These are phyloP conservation scores for Girardinus metallicus DNA, from an alignment of 2,797 vertebrate species.

Conservation along the genomic window DNA sequence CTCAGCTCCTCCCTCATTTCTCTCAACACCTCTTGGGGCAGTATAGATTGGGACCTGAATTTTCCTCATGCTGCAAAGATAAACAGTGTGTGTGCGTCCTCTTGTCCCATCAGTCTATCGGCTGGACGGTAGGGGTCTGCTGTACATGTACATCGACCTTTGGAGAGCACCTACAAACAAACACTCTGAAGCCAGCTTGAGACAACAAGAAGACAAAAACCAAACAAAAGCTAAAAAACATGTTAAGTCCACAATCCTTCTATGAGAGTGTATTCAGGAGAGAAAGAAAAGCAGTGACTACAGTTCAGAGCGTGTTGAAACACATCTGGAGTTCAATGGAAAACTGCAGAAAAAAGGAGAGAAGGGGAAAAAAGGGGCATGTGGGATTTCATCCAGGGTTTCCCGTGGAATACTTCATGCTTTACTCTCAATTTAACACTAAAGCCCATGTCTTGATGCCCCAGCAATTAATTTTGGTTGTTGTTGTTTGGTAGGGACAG, in stretches of 20 bases:
- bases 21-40: slow-evolving; percentile 60
- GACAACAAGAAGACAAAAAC: slow-evolving; percentile 30
- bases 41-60: slow-evolving; percentile 89
- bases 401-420: background rate
- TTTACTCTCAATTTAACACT: slow-evolving; percentile 3
- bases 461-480: background rate
- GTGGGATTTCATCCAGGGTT: slow-evolving; percentile 5
- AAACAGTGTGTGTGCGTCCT: slow-evolving; percentile 78
- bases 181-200: slow-evolving; percentile 31
- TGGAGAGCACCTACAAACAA: slow-evolving; percentile 15
- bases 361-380: background rate
- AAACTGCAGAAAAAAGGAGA: slow-evolving; percentile 35
- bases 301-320: slow-evolving; percentile 85
- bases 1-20: slow-evolving; percentile 18
- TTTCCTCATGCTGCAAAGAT: slow-evolving; percentile 91
- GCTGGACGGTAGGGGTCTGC: slow-evolving; percentile 21
- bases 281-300: slow-evolving; percentile 32
- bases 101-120: slow-evolving; percentile 40
- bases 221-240: slow-evolving; percentile 41
- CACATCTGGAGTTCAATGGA: slow-evolving; percentile 81
- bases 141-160: slow-evolving; percentile 24
- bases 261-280: slow-evolving; percentile 7
- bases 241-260: slow-evolving; percentile 20
- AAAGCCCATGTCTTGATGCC: background rate
- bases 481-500: background rate